A percentile compares a stretch with the other conserved stretches of the same genome.
Conservation (phyloP, 2,888 invertebrate genomes). For the Zele albiditarsus region DNA sequence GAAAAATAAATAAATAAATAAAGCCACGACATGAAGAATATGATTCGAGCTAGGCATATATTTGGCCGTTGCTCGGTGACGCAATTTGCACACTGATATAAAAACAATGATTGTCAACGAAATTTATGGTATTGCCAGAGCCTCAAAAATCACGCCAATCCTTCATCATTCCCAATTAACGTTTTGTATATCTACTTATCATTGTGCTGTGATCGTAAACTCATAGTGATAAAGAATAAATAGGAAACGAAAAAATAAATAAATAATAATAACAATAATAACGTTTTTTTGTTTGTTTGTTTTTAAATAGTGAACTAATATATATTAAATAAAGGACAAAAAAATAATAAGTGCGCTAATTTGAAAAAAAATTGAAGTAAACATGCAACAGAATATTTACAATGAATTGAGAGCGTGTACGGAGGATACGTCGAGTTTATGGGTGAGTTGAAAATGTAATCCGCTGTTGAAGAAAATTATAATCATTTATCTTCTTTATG, state of each 20-base stretch:
- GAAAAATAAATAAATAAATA: background rate
- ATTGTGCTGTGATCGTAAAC: background rate
- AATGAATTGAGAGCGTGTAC: background rate
- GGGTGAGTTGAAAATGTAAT: background rate
- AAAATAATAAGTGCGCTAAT: background rate
- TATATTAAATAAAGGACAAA: background rate
- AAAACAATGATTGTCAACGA: background rate
- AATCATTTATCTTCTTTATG: too few relatives aligned
- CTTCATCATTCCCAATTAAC: background rate
- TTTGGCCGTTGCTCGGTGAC: background rate
- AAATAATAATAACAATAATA: background rate
- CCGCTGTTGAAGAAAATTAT: too few relatives aligned
- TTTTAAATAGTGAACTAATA: background rate
- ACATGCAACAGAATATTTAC: background rate
- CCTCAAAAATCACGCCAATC: background rate
- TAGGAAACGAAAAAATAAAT: background rate
- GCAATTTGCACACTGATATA: background rate
- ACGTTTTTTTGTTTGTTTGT: background rate
- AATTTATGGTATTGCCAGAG: background rate
- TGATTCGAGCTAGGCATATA: background rate
- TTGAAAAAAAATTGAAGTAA: background rate
- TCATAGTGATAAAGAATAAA: background rate
- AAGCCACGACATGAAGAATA: background rate
- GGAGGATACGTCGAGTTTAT: background rate
- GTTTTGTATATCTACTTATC: background rate